phyloP scores from a whole-genome alignment of 1,140 invertebrate species.

The Saccostrea cuccullata region DNA sequence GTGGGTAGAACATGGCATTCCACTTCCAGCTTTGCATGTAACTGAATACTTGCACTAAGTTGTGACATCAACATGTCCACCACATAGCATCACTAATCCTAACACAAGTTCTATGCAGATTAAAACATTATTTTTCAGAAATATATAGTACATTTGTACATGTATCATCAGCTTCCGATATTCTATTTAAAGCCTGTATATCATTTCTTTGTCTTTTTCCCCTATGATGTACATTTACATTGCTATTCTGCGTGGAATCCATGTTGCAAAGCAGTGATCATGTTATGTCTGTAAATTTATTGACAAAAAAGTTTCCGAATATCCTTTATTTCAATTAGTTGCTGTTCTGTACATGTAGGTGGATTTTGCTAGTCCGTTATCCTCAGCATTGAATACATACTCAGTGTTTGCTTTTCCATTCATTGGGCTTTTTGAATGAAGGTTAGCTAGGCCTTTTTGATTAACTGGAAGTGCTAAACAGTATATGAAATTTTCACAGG shows the following conservation, averaged over 20 bases:
- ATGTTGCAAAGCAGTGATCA: neutral
- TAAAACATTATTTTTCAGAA: neutral
- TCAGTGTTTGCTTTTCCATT: slow-evolving; percentile 13
- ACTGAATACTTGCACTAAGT: slow-evolving; percentile 25
- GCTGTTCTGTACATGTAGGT: neutral
- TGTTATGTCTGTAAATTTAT: neutral
- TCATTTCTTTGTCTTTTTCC: slow-evolving; percentile 4
- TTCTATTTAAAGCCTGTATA: neutral
- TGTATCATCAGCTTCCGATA: neutral
- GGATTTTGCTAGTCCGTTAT: neutral
- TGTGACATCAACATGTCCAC: slow-evolving; percentile 9
- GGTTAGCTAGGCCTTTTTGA: neutral
- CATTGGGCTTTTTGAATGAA: neutral
- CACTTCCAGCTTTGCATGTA: slow-evolving; percentile 26
- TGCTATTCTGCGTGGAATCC: neutral
- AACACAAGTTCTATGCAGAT: neutral
- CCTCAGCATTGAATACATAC: neutral
- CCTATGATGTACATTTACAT: neutral
- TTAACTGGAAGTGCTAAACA: neutral
- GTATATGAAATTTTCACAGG: neutral
- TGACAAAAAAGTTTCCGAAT: neutral
- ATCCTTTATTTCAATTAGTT: neutral
- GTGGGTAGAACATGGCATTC: slow-evolving; percentile 58
- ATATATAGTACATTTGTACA: neutral
- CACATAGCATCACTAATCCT: slow-evolving; percentile 27